Evolutionary conservation across 2,888 invertebrate species (phyloP).

Genomic region (Stenoptilia bipunctidactyla): DNA sequence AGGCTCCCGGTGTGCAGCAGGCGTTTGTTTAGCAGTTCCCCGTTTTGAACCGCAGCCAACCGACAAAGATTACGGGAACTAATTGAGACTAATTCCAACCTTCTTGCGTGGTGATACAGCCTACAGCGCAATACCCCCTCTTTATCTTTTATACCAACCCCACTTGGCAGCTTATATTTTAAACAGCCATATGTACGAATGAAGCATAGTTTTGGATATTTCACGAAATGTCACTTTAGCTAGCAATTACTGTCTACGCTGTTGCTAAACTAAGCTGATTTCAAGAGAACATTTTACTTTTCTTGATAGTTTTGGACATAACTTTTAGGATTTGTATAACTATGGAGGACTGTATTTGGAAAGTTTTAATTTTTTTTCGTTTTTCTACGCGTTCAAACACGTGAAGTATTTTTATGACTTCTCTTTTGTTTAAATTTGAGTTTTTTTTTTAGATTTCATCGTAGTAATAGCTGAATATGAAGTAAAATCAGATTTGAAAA

Average conservation of each 20-base stretch:
- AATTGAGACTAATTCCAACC: slow-evolving; percentile 35
- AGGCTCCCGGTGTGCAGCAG: slow-evolving; percentile 25
- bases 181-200: slow-evolving; percentile 1
- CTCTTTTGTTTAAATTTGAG: too few species aligned
- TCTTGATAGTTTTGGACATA: too few species aligned
- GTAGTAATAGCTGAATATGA: too few species aligned
- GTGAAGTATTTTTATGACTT: too few species aligned
- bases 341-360: slow-evolving; percentile 10
- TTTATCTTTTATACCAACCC: background rate
- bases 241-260: background rate
- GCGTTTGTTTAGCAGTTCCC: slow-evolving; percentile 31
- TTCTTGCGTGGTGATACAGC: slow-evolving; percentile 5
- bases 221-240: background rate
- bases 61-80: slow-evolving; percentile 27
- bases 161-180: slow-evolving; percentile 1
- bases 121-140: background rate
- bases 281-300: too few species aligned
- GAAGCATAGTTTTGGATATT: background rate
- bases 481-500: too few species aligned
- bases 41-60: slow-evolving; percentile 45
- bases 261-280: background rate
- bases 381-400: too few species aligned
- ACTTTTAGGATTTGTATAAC: slow-evolving; percentile 1
- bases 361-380: too few species aligned
- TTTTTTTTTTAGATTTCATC: too few species aligned